Percentiles rank a stretch among this genome's conserved stretches.
phyloP scores from a whole-genome alignment of 64 coral and sea anemone species.

The Pachyseris speciosa region DNA sequence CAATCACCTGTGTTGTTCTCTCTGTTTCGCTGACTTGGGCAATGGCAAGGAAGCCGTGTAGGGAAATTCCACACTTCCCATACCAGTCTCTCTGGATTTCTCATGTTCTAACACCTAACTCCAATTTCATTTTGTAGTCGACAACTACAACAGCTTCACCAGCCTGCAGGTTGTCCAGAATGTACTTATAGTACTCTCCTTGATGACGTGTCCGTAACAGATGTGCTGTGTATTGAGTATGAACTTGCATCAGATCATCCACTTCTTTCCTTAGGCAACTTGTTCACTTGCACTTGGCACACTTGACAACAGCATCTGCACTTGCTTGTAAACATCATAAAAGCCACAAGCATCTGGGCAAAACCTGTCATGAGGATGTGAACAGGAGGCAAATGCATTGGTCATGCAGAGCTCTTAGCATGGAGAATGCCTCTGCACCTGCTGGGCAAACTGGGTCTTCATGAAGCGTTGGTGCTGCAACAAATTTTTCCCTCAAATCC shows the following conservation, averaged over 20 bases:
- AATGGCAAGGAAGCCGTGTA: constrained; percentile 43
- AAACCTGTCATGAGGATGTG: neutral
- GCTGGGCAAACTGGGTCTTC: neutral
- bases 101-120: constrained; percentile 23
- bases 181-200: constrained; percentile 7
- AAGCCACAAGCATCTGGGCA: neutral
- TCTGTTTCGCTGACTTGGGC: constrained; percentile 19
- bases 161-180: constrained; percentile 23
- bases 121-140: constrained; percentile 65
- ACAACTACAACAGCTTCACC: constrained; percentile 18
- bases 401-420: neutral
- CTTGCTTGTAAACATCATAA: neutral
- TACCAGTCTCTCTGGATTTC: constrained; percentile 59
- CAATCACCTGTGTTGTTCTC: neutral
- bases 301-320: neutral
- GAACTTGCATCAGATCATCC: neutral
- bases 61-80: constrained; percentile 52
- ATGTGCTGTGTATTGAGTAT: neutral
- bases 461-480: neutral
- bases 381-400: neutral
- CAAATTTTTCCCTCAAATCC: neutral
- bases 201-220: neutral
- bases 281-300: neutral
- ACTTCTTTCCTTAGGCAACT: neutral
- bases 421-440: constrained; percentile 2